Base-by-base conservation (phyloP, 1,140 invertebrate species). In the Sinella curviseta region DNA sequence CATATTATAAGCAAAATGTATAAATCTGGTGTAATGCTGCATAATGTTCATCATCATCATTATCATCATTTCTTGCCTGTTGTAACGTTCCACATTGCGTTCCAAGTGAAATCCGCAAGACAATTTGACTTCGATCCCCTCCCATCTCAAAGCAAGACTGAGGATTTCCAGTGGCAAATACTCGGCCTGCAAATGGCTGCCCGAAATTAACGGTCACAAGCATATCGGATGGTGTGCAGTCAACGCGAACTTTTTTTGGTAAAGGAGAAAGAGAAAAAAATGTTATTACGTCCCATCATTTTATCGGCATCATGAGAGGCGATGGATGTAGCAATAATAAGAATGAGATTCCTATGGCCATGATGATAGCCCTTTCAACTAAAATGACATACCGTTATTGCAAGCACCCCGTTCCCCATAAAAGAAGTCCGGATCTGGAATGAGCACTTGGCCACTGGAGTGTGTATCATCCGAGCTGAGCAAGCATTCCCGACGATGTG, bases 151-250 rank as follows among this genome's bases (percentile, higher is more conserved):
- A 89, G 82, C 89, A 90, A 12, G 86, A 86, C 80, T 89, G 87
- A 8, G 89, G 87, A 82, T 89, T 90, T 17, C 88, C 88, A 60
- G 88, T 88, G n/a, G 89, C 88, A 82, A 89, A 90, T 0, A 90
- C 86, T 3, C 89, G 85, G 12, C 89, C 89, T 73, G 87, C 85
- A 83, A 90, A 90, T 1, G 88, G 87, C 14, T 85, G 81, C 73
- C 87, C 88, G 79, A 90, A 89, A 67, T 86, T 85, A 28, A 90
- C 85, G 8, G 87, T 88, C n/a, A 89, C 86, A 16, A 89, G 77
- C 88, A 90, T 90, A 77, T 89, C 88, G 60, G 87, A 86, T 67
- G 87, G 87, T 16, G 88, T 89, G 81, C 89, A 90, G 79, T 89
- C 88, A 0, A 90, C 89, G 36, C 86, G 85, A 65, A 90, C 89